phyloP scores from a whole-genome alignment of 1,140 invertebrate genomes.

The Lasioglossum albipes region DNA sequence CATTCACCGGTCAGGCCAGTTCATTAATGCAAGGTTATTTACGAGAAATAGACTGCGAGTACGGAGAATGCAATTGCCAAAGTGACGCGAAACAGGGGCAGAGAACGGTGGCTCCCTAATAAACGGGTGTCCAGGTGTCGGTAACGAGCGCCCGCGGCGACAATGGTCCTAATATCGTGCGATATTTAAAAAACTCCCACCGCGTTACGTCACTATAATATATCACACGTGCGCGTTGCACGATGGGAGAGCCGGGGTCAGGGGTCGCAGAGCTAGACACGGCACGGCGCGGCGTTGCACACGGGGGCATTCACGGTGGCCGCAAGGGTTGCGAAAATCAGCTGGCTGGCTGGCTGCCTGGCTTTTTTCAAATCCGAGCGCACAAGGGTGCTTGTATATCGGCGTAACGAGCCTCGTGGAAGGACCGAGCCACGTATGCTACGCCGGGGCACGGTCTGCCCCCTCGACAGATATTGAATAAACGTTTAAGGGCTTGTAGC shows the following conservation, averaged over 20 bases:
- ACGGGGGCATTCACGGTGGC: constrained; percentile 38
- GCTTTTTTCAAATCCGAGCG: constrained; percentile 48
- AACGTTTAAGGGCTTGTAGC: constrained; percentile 63
- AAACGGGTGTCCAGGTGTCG: not conserved
- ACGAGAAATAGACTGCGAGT: no score
- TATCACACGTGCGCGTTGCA: not conserved
- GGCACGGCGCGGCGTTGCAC: constrained; percentile 2
- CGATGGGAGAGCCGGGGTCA: constrained; percentile 15
- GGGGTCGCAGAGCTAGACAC: constrained; percentile 34
- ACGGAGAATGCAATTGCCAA: not conserved
- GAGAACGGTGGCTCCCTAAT: not conserved
- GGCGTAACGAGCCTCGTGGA: constrained; percentile 54
- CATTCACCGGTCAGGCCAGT: no score
- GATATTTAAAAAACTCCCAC: constrained; percentile 36
- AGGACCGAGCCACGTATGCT: constrained; percentile 35
- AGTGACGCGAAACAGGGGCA: not conserved
- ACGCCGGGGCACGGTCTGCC: constrained; percentile 28
- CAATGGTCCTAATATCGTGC: constrained; percentile 3
- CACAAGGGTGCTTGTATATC: constrained; percentile 42
- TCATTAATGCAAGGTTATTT: no score
- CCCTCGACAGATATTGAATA: constrained; percentile 66
- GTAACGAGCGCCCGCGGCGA: not conserved
- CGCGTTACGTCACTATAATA: constrained; percentile 18
- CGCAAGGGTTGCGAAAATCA: constrained; percentile 56
- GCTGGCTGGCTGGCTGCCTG: constrained; percentile 54